These are phyloP conservation scores for Silurus asotus DNA, from an alignment of 2,113 vertebrate species.

Conservation along the genomic window DNA sequence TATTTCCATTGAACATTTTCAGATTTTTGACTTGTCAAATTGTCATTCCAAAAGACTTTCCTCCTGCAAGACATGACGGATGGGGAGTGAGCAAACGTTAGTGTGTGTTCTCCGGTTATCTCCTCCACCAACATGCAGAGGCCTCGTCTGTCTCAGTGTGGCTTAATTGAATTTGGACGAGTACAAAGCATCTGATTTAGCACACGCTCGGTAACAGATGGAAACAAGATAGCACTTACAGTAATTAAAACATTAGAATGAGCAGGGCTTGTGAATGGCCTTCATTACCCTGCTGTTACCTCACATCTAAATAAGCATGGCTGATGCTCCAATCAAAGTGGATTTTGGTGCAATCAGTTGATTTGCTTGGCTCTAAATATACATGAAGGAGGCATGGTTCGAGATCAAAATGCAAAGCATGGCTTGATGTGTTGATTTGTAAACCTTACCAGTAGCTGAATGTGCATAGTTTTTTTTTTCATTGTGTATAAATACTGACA, in stretches of 20 bases:
- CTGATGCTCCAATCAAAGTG: slow-evolving; percentile 37
- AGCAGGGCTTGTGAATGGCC: slow-evolving; percentile 47
- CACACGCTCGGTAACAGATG: slow-evolving; percentile 51
- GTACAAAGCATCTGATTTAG: slow-evolving; percentile 53
- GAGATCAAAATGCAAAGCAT: not conserved
- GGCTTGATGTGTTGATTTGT: not conserved
- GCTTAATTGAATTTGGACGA: slow-evolving; percentile 52
- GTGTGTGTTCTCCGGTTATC: slow-evolving; percentile 34
- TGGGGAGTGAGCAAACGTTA: not conserved
- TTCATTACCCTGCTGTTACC: slow-evolving; percentile 44
- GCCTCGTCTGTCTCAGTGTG: slow-evolving; percentile 27
- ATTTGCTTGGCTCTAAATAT: slow-evolving; percentile 24
- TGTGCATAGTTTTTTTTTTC: not conserved
- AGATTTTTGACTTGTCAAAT: not conserved
- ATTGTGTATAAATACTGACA: not conserved
- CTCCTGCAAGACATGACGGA: not conserved
- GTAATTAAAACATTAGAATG: slow-evolving; percentile 56
- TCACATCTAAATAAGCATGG: slow-evolving; percentile 30
- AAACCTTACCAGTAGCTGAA: not conserved
- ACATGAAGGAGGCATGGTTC: slow-evolving; percentile 12
- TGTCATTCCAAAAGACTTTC: slow-evolving; percentile 12
- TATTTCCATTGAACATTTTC: not conserved
- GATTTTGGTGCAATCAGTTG: slow-evolving; percentile 41
- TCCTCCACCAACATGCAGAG: slow-evolving; percentile 32
- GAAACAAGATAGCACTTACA: slow-evolving; percentile 50